Base-by-base conservation (phyloP, 2,888 invertebrate species). In the Pseudanteris insignis region DNA sequence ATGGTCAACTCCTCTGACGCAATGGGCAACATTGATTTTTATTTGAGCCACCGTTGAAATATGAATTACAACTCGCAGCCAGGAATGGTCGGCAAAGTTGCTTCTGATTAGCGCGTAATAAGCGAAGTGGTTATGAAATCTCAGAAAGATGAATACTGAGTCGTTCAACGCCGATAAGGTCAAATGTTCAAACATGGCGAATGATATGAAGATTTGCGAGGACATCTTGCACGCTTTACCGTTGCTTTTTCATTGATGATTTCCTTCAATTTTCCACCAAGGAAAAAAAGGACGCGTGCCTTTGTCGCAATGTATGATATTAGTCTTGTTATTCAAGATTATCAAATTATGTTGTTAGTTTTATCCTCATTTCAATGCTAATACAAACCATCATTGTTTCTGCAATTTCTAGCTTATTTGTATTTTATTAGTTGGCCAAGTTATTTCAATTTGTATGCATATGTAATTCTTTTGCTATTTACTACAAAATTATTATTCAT, bases 111-210 rank as follows among this genome's bases (percentile, higher is more conserved):
- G 67, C 64, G 64, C 60, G 69, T 66, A 71, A 72, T 71, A 69
- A 67, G 64, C 58, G 51, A 43, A 50, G 60, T 38, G 67, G 59
- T 74, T 74, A 72, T 72, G 73, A 74, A 72, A 74, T 61, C 64
- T 66, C 63, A 44, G 48, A 65, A 60, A 64, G 60, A 57, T 50
- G 63, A 64, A 55, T 57, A 63, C 63, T 53, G 48, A 57, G 37
- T 38, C 51, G 63, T 60, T 66, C 67, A 68, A 60, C 67, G 54
- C 64, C 66, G 66, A 64, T 69, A 71, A 72, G 69, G 67, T 71
- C 70, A 63, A 57, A 65, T 51, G 67, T 68, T 68, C 65, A 58
- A 50, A 53, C 55, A 38, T 41, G 26, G 4, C 48, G 36, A 30
- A 11, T 51, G 51, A 55, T 51, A 55, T 36, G 36, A 53, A 41